Evolutionary conservation across 2,888 invertebrate species (phyloP).

Genomic region (Tromatobia lineatoria): DNA sequence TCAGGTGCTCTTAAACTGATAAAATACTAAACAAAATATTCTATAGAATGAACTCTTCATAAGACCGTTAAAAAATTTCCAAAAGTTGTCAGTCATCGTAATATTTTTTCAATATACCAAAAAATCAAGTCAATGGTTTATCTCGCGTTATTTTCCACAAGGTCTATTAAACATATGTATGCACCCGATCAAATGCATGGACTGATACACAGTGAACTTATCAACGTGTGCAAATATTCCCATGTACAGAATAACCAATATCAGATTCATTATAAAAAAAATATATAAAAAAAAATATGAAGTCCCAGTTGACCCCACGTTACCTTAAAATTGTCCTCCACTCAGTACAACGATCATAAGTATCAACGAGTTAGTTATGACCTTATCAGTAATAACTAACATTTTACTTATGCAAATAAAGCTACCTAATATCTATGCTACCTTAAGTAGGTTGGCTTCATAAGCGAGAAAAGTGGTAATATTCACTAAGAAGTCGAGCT

Average conservation of each 20-base stretch:
- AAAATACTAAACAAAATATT: not conserved
- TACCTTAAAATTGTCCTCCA: too few relatives aligned
- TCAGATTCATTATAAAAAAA: too few relatives aligned
- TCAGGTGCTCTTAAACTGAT: conserved; percentile 49
- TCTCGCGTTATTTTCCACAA: not conserved
- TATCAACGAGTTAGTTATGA: conserved; percentile 1
- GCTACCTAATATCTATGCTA: not conserved
- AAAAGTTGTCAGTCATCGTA: conserved; percentile 38
- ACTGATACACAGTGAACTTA: too few relatives aligned
- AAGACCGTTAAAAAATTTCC: too few relatives aligned
- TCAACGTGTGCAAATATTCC: not conserved
- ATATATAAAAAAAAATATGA: too few relatives aligned
- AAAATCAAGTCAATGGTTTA: too few relatives aligned
- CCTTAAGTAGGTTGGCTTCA: conserved; percentile 20
- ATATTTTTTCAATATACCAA: not conserved
- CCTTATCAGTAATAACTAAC: not conserved
- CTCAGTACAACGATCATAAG: too few relatives aligned
- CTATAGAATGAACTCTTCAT: too few relatives aligned
- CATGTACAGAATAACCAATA: too few relatives aligned
- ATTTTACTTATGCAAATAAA: conserved; percentile 13
- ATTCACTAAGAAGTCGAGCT: not conserved
- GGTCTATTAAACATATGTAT: not conserved
- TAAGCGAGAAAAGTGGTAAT: conserved; percentile 8
- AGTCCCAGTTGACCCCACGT: too few relatives aligned
- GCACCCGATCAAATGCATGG: too few relatives aligned